These are phyloP conservation scores for Erpobdella octoculata DNA, from an alignment of 2,888 invertebrate genomes.

Conservation along the genomic window DNA sequence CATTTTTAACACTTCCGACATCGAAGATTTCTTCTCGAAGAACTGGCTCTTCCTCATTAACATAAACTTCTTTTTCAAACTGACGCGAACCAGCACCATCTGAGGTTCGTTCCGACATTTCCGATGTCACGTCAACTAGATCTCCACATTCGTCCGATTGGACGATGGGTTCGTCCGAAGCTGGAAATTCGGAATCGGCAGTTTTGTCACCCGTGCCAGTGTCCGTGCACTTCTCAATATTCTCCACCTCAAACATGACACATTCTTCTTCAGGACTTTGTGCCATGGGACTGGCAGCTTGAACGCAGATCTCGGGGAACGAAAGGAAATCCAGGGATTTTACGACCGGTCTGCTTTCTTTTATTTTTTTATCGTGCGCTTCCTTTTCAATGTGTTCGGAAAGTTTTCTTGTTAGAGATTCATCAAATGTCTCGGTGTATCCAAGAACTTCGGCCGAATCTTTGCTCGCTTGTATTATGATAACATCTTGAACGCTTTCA, in stretches of 20 bases:
- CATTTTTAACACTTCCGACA: too few relatives aligned
- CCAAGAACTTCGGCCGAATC: background rate
- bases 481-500: background rate
- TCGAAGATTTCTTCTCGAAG: too few relatives aligned
- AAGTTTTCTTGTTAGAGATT: background rate
- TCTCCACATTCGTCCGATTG: constrained; percentile 22
- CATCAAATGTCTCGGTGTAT: background rate
- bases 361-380: background rate
- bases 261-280: constrained; percentile 36
- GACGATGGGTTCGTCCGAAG: constrained; percentile 19
- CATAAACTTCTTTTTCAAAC: too few relatives aligned
- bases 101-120: background rate
- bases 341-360: too few relatives aligned
- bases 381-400: constrained; percentile 3
- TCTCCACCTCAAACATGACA: too few relatives aligned
- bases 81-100: background rate
- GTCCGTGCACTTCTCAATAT: background rate
- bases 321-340: background rate
- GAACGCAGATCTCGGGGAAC: constrained; percentile 35
- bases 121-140: background rate
- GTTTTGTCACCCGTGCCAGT: background rate
- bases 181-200: background rate
- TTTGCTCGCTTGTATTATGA: too few relatives aligned
- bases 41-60: too few relatives aligned
- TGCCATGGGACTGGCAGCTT: constrained; percentile 37